Evolutionary conservation across 2,113 vertebrate species (phyloP).

Genomic region (Etia nguti): DNA sequence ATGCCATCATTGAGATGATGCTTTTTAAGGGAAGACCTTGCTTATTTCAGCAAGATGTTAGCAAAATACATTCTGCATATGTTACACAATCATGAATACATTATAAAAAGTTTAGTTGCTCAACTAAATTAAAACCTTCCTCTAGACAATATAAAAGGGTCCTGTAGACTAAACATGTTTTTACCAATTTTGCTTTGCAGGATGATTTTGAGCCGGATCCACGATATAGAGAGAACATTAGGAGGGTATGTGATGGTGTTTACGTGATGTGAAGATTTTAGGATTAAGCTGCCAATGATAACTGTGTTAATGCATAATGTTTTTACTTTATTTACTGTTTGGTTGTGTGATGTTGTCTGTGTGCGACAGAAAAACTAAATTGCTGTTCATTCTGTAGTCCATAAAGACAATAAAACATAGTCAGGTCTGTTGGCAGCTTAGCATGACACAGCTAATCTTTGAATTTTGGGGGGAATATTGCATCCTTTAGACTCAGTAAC

Average conservation of each 20-base stretch:
- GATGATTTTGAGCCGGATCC: background rate
- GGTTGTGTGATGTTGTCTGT: background rate
- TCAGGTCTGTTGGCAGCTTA: background rate
- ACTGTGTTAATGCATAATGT: background rate
- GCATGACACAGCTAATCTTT: background rate
- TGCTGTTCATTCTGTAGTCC: background rate
- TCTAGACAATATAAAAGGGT: background rate
- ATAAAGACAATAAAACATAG: background rate
- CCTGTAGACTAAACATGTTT: background rate
- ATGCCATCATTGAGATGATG: background rate
- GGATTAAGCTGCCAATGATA: background rate
- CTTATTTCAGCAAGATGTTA: background rate
- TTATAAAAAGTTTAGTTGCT: background rate
- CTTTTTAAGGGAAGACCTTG: background rate
- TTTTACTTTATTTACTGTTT: background rate
- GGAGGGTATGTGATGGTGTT: background rate
- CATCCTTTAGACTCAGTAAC: background rate
- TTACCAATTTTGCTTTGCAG: background rate
- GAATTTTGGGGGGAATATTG: background rate
- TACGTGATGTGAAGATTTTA: fast-evolving
- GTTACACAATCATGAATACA: background rate
- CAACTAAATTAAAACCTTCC: background rate
- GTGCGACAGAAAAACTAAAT: background rate
- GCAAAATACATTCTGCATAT: background rate
- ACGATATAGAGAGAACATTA: background rate